phyloP scores from a whole-genome alignment of 1,140 invertebrate species.

The Ptiloglossa arizonensis region DNA sequence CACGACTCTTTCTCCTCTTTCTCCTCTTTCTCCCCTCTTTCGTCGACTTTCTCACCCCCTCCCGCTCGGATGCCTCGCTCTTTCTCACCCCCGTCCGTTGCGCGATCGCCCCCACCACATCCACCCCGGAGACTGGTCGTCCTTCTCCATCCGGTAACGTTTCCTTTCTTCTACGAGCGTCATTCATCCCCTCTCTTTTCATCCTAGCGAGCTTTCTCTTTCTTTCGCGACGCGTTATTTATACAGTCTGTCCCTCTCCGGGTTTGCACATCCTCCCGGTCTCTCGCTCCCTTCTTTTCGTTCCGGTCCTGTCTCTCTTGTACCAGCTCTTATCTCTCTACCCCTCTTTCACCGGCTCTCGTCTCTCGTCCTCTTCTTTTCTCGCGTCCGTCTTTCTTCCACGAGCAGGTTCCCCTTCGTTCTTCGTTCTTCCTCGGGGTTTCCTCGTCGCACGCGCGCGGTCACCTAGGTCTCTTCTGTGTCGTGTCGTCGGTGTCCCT shows the following conservation, averaged over 20 bases:
- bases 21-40: background rate
- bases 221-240: conserved; percentile 18
- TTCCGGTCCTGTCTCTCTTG: background rate
- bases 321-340: background rate
- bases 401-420: background rate
- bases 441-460: background rate
- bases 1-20: background rate
- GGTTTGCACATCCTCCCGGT: background rate
- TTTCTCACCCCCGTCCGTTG: background rate
- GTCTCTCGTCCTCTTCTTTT: background rate
- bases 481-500: background rate
- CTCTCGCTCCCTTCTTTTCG: background rate
- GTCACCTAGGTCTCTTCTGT: background rate
- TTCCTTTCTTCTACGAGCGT: background rate
- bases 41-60: background rate
- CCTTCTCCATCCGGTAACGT: background rate
- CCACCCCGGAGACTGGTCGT: no score
- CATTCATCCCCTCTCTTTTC: conserved; percentile 6
- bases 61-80: background rate
- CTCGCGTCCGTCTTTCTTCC: background rate
- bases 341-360: background rate
- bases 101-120: no score
- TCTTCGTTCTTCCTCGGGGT: background rate
- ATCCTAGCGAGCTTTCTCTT: background rate
- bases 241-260: conserved; percentile 6